Base-by-base conservation (phyloP, 2,888 invertebrate genomes). In the Hydropsyche betteni region DNA sequence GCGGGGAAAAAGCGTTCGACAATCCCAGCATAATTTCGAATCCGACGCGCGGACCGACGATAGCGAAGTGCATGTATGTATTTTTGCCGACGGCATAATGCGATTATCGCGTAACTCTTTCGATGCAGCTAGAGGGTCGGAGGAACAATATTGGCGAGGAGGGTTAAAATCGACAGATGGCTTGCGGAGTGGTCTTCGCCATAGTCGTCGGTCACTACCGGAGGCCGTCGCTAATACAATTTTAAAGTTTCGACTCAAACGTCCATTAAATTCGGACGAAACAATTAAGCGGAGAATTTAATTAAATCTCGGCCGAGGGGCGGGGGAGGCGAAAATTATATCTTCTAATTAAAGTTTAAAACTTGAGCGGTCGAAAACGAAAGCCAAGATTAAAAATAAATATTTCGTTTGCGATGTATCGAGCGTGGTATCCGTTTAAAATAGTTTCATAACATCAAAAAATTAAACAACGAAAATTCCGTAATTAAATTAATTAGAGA, bases 201-300 rank as follows among this genome's bases (percentile, higher is more conserved):
- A 4, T n/a, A 55, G 16, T n/a, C 6, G 55, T 55, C 55, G 55
- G 55, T 55, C 16, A n/a, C 55, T 14, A 16, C 64, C 64, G 64
- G 34, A 64, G 64, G 64, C 64, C 34, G 34, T 64, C 34, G 34
- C 64, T 64, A 64, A 64, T 64, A 64, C 64, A 64, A 64, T 64
- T 64, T 64, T 64, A 64, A 64, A 64, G 64, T 64, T 64, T 64
- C 34, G 64, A 64, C 64, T 64, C 24, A 64, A 64, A 36, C 64
- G 64, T 64, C 64, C 64, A 64, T 64, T 64, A 64, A 64, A 64
- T 64, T 34, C 64, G 64, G 34, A 64, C 34, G 64, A 64, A 33
- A 64, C 12, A 64, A 64, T 64, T 64, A 64, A 64, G 64, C 64
- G 33, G 36, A 34, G 34, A 64, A 36, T 64, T 64, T 64, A 64